Percentiles rank a stretch among this genome's conserved stretches.
Evolutionary conservation across 2,888 invertebrate genomes (phyloP).

Genomic region (Selenia dentaria): DNA sequence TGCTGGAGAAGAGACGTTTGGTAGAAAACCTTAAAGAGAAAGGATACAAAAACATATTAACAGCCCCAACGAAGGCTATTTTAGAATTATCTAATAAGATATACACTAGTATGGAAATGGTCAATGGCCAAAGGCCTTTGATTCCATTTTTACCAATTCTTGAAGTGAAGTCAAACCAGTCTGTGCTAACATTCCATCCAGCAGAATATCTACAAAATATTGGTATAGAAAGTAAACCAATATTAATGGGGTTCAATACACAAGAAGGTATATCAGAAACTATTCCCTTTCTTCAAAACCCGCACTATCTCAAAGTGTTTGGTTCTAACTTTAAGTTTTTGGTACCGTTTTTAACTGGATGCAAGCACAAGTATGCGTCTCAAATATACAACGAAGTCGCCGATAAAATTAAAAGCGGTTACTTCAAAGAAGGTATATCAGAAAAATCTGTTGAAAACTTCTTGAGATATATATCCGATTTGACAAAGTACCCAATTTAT

Average conservation of each 20-base stretch:
- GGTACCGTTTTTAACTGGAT: conserved; percentile 67
- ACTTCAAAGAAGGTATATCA: conserved; percentile 57
- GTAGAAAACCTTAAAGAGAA: conserved; percentile 46
- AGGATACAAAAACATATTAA: conserved; percentile 40
- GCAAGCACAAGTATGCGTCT: conserved; percentile 55
- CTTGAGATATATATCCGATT: conserved; percentile 70
- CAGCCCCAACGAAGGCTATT: conserved; percentile 53
- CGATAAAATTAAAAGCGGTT: conserved; percentile 55
- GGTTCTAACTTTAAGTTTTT: conserved; percentile 62
- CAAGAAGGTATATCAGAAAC: conserved; percentile 77
- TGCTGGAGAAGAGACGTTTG: conserved; percentile 53
- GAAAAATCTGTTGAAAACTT: conserved; percentile 58
- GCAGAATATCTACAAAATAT: conserved; percentile 40
- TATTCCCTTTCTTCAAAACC: conserved; percentile 67
- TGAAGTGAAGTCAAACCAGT: conserved; percentile 49
- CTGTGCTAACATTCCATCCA: conserved; percentile 49
- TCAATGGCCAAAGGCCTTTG: conserved; percentile 63
- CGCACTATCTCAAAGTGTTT: conserved; percentile 58
- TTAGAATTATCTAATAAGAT: conserved; percentile 57
- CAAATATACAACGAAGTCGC: conserved; percentile 52
- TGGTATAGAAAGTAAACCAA: conserved; percentile 49
- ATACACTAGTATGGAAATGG: conserved; percentile 58
- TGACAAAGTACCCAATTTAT: conserved; percentile 69
- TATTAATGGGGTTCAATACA: conserved; percentile 78
- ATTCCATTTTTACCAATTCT: conserved; percentile 68